Evolutionary conservation across 2,113 vertebrate species (phyloP).

Genomic region (Podarcis raffonei): DNA sequence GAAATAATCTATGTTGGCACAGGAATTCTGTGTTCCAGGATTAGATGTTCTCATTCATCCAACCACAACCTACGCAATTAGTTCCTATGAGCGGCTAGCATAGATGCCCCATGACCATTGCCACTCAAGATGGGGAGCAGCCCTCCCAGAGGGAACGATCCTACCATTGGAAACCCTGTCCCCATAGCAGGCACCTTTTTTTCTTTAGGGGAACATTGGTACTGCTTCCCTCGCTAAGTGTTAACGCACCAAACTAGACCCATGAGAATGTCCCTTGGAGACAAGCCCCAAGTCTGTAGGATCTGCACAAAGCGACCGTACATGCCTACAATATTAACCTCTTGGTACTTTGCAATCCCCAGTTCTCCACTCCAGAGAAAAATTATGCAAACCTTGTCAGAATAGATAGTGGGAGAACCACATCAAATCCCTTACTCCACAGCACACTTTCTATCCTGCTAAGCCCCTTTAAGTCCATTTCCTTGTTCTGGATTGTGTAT

Average conservation of each 20-base stretch:
- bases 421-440: neutral
- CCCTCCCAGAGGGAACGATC: too few species aligned
- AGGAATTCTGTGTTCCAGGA: neutral
- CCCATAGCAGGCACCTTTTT: neutral
- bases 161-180: neutral
- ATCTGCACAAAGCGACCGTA: neutral
- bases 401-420: neutral
- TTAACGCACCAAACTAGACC: neutral
- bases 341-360: neutral
- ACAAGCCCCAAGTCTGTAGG: neutral
- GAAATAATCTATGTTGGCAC: neutral
- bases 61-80: neutral
- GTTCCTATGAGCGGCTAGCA: neutral
- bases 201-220: neutral
- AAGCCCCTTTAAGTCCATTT: neutral
- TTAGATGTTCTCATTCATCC: neutral
- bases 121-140: neutral
- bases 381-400: neutral
- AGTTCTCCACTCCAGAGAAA: neutral
- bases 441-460: neutral
- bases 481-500: neutral
- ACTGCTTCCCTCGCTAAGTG: neutral
- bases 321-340: neutral
- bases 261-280: neutral
- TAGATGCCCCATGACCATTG: neutral